phyloP scores from a whole-genome alignment of 2,113 vertebrate species.

The Tonatia bakeri region DNA sequence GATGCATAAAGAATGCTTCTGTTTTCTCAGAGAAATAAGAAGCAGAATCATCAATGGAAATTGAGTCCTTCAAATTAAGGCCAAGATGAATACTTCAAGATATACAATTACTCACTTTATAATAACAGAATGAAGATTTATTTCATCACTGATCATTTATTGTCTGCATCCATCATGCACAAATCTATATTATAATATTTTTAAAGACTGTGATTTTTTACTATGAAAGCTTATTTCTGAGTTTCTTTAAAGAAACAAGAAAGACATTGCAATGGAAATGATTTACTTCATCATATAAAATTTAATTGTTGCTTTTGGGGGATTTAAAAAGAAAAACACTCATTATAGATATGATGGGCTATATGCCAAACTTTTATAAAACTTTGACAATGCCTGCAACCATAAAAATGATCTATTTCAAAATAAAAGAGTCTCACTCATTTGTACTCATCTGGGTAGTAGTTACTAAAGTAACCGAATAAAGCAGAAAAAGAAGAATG shows the following conservation, averaged over 20 bases:
- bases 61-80: constrained; percentile 8
- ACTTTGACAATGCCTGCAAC: constrained; percentile 42
- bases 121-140: neutral
- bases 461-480: constrained; percentile 32
- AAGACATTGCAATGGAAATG: constrained; percentile 4
- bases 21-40: constrained; percentile 26
- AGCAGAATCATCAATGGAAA: neutral
- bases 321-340: constrained; percentile 51
- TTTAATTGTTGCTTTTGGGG: constrained; percentile 62
- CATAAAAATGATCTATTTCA: constrained; percentile 62
- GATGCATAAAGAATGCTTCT: neutral
- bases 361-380: constrained; percentile 69
- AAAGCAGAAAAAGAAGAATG: neutral
- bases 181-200: constrained; percentile 24
- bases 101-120: neutral
- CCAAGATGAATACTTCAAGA: neutral
- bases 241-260: constrained; percentile 47
- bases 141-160: neutral
- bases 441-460: constrained; percentile 32
- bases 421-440: constrained; percentile 48
- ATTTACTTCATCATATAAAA: constrained; percentile 63
- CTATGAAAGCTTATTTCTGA: constrained; percentile 49
- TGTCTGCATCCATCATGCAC: neutral
- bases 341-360: constrained; percentile 55
- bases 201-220: constrained; percentile 41